These are phyloP conservation scores for Parasteatoda tepidariorum DNA, from an alignment of 1,140 invertebrate species.

Conservation along the genomic window DNA sequence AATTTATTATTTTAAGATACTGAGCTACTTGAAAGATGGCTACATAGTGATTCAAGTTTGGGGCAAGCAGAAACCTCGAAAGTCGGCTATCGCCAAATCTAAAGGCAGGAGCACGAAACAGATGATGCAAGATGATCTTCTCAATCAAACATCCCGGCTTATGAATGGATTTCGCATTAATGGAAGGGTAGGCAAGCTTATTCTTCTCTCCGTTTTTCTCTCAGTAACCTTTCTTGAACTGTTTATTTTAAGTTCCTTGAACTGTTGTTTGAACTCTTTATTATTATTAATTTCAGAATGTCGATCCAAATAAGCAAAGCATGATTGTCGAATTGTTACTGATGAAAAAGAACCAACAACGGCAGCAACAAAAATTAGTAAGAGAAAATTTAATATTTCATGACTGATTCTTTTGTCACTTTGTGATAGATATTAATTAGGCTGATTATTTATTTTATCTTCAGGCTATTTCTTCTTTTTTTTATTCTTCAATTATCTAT, in stretches of 20 bases:
- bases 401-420: too few species aligned
- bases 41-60: constrained; percentile 71
- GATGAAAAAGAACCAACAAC: constrained; percentile 69
- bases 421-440: too few species aligned
- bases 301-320: constrained; percentile 69
- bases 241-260: neutral
- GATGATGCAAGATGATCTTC: constrained; percentile 67
- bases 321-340: constrained; percentile 68
- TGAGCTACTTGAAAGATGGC: constrained; percentile 71
- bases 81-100: constrained; percentile 65
- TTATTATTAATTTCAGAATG: constrained; percentile 60
- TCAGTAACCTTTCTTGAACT: neutral
- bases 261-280: neutral
- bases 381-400: constrained; percentile 32
- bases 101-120: constrained; percentile 66
- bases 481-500: too few species aligned
- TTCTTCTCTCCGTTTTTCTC: neutral
- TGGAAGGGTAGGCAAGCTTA: constrained; percentile 61
- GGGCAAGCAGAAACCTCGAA: constrained; percentile 71
- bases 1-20: neutral
- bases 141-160: constrained; percentile 65
- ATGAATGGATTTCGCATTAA: constrained; percentile 66
- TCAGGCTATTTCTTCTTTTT: too few species aligned
- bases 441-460: too few species aligned
- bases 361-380: constrained; percentile 68